Evolutionary conservation across 23 tunicate genomes (phyloP).

Genomic region (Halocynthia aurantium): DNA sequence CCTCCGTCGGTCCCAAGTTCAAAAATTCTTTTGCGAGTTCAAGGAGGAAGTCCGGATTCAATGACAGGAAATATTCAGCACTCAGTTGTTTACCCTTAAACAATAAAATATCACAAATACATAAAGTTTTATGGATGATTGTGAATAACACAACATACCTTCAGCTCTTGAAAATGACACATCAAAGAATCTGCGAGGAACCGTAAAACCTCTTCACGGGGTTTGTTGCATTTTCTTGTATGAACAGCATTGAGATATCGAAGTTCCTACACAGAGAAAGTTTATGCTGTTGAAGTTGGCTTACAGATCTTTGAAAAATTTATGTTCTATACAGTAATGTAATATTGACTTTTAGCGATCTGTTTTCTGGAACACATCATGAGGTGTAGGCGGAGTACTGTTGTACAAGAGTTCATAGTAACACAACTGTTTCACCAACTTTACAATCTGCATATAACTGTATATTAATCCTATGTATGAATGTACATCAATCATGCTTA

Average conservation of each 20-base stretch:
- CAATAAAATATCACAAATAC: not conserved
- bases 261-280: conserved; percentile 30
- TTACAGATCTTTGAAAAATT: no score
- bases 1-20: conserved; percentile 61
- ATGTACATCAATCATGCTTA: conserved; percentile 24
- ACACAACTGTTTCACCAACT: not conserved
- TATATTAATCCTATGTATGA: not conserved
- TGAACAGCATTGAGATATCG: conserved; percentile 34
- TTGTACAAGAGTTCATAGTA: not conserved
- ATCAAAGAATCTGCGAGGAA: conserved; percentile 20
- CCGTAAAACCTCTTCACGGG: conserved; percentile 13
- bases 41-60: conserved; percentile 60
- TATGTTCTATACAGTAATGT: no score
- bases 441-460: not conserved
- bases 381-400: no score
- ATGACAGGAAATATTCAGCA: conserved; percentile 34
- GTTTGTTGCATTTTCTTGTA: conserved; percentile 27
- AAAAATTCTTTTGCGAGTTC: conserved; percentile 50
- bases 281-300: not conserved
- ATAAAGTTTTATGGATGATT: not conserved
- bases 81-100: conserved; percentile 17
- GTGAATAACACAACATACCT: conserved; percentile 5
- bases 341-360: no score
- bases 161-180: conserved; percentile 5
- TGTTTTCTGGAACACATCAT: no score